These are phyloP conservation scores for Gavia stellata DNA, from an alignment of 2,113 vertebrate genomes.

Conservation along the genomic window DNA sequence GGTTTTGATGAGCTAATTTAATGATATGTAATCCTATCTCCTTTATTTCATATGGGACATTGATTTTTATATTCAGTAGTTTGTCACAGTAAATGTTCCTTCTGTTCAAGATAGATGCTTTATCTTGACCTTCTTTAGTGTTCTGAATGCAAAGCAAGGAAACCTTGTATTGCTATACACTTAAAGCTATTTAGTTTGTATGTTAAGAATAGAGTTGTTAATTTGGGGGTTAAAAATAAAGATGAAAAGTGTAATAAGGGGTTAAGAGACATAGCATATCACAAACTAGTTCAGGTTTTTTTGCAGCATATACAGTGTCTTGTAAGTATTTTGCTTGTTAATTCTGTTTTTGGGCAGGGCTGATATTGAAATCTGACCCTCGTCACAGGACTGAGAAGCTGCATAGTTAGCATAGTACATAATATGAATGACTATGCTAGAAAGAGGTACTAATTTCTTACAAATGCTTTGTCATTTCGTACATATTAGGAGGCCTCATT, in stretches of 20 bases:
- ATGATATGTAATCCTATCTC: background rate
- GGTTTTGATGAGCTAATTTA: background rate
- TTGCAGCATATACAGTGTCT: background rate
- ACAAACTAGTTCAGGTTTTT: background rate
- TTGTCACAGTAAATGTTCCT: background rate
- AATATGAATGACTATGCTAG: background rate
- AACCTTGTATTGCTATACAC: background rate
- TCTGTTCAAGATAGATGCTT: background rate
- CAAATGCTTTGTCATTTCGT: background rate
- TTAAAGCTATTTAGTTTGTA: background rate
- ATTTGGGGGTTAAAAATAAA: background rate
- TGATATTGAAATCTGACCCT: no score
- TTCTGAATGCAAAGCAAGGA: background rate
- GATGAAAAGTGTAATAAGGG: background rate
- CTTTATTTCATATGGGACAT: background rate
- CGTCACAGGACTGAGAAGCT: background rate
- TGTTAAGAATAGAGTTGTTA: background rate
- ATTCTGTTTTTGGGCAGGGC: background rate
- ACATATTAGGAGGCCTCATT: background rate
- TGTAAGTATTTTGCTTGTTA: background rate
- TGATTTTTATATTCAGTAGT: slow-evolving; percentile 17
- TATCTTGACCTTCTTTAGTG: background rate
- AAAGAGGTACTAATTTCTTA: background rate
- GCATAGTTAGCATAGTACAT: background rate
- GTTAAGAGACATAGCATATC: background rate